Evolutionary conservation across 53 echinoderm and acorn worm species (phyloP).

Genomic region (Glandiceps talaboti): DNA sequence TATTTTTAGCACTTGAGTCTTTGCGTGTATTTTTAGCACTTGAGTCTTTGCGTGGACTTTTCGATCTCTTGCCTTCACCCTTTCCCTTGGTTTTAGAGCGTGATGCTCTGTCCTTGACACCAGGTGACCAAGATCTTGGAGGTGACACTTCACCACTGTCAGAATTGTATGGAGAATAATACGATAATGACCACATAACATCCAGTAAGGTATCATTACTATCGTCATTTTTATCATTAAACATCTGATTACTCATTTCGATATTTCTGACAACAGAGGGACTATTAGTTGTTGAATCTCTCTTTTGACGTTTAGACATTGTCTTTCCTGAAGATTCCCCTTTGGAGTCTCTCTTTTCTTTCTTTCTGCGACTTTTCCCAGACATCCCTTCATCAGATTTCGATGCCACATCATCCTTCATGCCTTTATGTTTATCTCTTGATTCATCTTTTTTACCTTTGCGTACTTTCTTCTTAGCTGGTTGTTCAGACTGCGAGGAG

Average conservation of each 20-base stretch:
- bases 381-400: background rate
- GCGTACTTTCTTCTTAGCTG: background rate
- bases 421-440: background rate
- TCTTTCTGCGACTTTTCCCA: background rate
- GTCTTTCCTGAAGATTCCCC: slow-evolving; percentile 3
- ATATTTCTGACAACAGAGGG: slow-evolving; percentile 3
- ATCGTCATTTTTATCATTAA: slow-evolving; percentile 12
- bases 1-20: no score
- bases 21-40: no score
- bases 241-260: slow-evolving; percentile 12
- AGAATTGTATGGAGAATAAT: slow-evolving; percentile 43
- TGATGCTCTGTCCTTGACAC: background rate
- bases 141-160: slow-evolving; percentile 34
- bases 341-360: background rate
- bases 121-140: slow-evolving; percentile 68
- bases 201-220: slow-evolving; percentile 19
- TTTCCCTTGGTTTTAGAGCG: background rate
- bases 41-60: background rate
- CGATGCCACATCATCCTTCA: background rate
- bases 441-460: background rate
- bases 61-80: background rate
- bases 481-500: background rate
- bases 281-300: background rate
- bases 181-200: slow-evolving; percentile 62
- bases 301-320: slow-evolving; percentile 8